phyloP scores from a whole-genome alignment of 2,888 invertebrate genomes.

The Parnassius apollo region DNA sequence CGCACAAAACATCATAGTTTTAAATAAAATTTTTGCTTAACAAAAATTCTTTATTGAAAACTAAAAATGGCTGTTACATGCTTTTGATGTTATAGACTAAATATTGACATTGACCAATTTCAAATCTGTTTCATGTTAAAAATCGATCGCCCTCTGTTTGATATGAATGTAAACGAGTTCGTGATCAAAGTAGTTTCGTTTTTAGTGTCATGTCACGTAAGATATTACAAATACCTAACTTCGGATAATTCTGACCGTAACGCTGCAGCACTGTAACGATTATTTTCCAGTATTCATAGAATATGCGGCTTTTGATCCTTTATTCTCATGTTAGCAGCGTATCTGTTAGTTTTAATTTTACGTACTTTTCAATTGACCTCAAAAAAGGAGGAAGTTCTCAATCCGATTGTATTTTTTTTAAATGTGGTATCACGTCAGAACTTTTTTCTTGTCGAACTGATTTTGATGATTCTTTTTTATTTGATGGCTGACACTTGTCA shows the following conservation, averaged over 20 bases:
- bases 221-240: constrained; percentile 29
- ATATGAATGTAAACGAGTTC: constrained; percentile 21
- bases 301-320: no score
- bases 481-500: no score
- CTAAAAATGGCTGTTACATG: neutral
- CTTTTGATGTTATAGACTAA: constrained; percentile 21
- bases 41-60: no score
- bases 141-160: constrained; percentile 15
- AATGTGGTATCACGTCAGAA: neutral
- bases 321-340: no score
- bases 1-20: no score
- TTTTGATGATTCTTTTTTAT: no score
- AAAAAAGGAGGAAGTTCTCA: no score
- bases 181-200: constrained; percentile 52
- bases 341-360: no score
- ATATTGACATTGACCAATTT: constrained; percentile 23
- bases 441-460: no score
- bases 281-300: neutral
- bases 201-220: constrained; percentile 41
- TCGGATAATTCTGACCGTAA: neutral
- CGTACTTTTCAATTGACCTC: no score
- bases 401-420: neutral
- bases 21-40: no score
- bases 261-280: neutral
- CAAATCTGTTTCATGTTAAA: constrained; percentile 17